A percentile compares a stretch with the other conserved stretches of the same genome.
phyloP scores from a whole-genome alignment of 2,888 invertebrate genomes.

The Polymixis flavicincta region DNA sequence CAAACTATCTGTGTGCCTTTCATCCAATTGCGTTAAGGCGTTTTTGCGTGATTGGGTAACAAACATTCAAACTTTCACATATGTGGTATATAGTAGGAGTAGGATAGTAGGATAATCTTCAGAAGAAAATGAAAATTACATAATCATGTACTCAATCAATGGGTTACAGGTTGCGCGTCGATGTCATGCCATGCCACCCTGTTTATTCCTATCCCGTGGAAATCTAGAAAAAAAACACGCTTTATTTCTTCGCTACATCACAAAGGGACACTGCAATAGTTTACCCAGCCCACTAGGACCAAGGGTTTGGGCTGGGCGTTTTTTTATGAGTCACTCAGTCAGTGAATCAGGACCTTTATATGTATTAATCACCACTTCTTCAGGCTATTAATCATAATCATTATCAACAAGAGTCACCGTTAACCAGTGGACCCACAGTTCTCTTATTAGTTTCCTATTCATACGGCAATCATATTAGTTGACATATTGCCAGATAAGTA shows the following conservation, averaged over 20 bases:
- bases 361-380: background rate
- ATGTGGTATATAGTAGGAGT: no score
- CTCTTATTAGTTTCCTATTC: constrained; percentile 12
- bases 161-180: no score
- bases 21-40: no score
- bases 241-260: background rate
- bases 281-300: no score
- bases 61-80: no score
- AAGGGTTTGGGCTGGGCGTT: background rate
- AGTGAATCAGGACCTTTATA: constrained; percentile 1
- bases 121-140: no score
- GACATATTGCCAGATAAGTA: constrained; percentile 45
- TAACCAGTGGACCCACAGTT: background rate
- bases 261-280: background rate
- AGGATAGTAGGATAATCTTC: no score
- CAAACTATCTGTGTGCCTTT: no score
- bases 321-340: background rate
- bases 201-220: background rate
- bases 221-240: background rate
- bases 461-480: constrained; percentile 26
- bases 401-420: background rate
- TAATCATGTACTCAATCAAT: no score
- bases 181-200: no score
- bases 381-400: background rate
- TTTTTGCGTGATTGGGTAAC: no score